A percentile compares a stretch with the other conserved stretches of the same genome.
phyloP scores from a whole-genome alignment of 2,113 vertebrate species.

The Rhinoderma darwinii region DNA sequence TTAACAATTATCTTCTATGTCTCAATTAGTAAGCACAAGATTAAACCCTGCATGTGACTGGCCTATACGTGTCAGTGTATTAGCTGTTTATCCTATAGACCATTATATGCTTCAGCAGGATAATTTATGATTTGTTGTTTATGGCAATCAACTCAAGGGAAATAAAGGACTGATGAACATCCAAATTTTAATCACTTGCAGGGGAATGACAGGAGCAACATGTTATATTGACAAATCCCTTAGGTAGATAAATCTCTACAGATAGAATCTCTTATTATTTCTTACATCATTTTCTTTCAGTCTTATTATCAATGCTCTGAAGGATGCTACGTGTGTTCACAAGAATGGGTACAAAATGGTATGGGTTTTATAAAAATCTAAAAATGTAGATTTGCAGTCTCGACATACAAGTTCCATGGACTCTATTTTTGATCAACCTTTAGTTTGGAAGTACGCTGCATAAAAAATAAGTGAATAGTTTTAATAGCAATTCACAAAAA shows the following conservation, averaged over 20 bases:
- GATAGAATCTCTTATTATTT: neutral
- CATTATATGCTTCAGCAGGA: neutral
- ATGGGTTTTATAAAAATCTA: neutral
- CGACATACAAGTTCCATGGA: neutral
- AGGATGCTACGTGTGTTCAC: neutral
- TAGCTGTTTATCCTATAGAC: neutral
- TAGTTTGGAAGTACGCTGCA: too few species aligned
- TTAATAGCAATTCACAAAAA: too few species aligned
- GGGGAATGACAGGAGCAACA: neutral
- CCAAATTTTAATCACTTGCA: neutral
- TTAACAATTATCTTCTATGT: neutral
- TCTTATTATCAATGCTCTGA: neutral
- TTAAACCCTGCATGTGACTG: neutral
- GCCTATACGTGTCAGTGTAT: neutral
- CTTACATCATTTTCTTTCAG: neutral
- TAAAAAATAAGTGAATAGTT: too few species aligned
- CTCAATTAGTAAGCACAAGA: neutral
- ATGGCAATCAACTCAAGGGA: neutral
- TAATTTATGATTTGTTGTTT: neutral
- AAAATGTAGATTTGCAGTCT: neutral
- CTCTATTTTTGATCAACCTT: neutral
- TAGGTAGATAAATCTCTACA: conserved; percentile 2
- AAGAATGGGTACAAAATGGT: neutral
- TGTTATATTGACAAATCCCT: neutral
- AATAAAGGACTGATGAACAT: neutral